These are phyloP conservation scores for Aphidius colemani DNA, from an alignment of 2,888 invertebrate genomes.

Conservation along the genomic window DNA sequence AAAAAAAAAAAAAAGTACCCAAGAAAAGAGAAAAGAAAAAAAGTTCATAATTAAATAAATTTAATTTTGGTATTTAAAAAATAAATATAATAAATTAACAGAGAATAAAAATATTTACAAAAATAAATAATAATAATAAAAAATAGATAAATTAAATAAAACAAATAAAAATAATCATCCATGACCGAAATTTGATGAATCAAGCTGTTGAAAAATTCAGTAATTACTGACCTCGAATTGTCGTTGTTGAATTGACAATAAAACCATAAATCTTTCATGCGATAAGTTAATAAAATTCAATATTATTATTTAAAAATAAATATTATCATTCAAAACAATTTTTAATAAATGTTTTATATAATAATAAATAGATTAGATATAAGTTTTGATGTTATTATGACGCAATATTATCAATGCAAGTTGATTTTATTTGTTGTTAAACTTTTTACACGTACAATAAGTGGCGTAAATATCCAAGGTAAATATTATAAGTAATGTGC, in stretches of 20 bases:
- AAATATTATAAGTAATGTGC: constrained; percentile 1
- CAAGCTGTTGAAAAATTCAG: constrained; percentile 41
- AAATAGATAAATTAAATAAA: too few species aligned
- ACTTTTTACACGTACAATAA: constrained; percentile 29
- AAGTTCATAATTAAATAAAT: too few species aligned
- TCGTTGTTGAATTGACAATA: constrained; percentile 26
- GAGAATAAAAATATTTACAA: too few species aligned
- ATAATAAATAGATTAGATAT: background rate
- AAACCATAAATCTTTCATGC: constrained; percentile 4
- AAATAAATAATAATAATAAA: too few species aligned
- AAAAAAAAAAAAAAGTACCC: too few species aligned
- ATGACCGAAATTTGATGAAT: constrained; percentile 31
- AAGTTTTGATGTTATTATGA: constrained; percentile 37
- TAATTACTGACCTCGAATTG: constrained; percentile 5
- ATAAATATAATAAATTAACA: too few species aligned
- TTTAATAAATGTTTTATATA: background rate
- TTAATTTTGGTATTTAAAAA: too few species aligned
- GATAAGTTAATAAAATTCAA: background rate
- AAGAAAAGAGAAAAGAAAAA: too few species aligned
- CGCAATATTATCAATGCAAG: constrained; percentile 39
- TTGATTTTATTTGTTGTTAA: constrained; percentile 33
- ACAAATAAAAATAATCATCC: constrained; percentile 22
- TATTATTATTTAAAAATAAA: background rate
- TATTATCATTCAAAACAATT: background rate
- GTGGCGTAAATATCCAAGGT: constrained; percentile 24